Percentiles rank a stretch among this genome's conserved stretches.
These are phyloP conservation scores for Euphonia xanthogaster DNA, from an alignment of 2,797 vertebrate species.

Conservation along the genomic window DNA sequence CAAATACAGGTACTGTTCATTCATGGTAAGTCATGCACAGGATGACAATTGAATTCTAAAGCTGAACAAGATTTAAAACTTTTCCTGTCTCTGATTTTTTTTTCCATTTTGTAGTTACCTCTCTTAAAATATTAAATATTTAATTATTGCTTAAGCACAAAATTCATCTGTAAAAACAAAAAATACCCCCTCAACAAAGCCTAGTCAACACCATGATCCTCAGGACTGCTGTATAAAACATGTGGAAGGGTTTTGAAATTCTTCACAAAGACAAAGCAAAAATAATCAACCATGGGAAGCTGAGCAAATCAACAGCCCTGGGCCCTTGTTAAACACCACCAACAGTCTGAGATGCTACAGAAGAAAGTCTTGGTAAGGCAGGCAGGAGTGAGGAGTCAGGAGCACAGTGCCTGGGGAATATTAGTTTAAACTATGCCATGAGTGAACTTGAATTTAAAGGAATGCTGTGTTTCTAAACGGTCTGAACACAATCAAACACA, in stretches of 20 bases:
- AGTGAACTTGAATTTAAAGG: neutral
- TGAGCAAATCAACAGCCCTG: neutral
- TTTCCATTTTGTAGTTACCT: neutral
- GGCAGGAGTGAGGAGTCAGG: conserved; percentile 15
- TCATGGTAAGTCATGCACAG: neutral
- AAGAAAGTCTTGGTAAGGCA: neutral
- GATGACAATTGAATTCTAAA: neutral
- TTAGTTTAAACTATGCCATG: conserved; percentile 1
- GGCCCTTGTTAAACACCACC: rapidly evolving
- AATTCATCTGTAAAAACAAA: neutral
- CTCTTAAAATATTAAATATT: neutral
- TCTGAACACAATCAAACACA: conserved; percentile 1
- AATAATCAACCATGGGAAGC: neutral
- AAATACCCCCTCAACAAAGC: neutral
- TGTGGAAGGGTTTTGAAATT: neutral
- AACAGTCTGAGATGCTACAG: neutral
- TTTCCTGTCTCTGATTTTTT: neutral
- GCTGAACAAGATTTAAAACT: neutral
- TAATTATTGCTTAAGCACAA: neutral
- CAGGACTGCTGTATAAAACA: neutral
- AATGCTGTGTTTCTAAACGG: neutral
- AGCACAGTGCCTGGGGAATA: conserved; percentile 19
- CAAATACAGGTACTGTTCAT: neutral
- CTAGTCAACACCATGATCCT: neutral
- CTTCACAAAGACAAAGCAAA: neutral